These are phyloP conservation scores for Notothenia coriiceps DNA, from an alignment of 2,113 vertebrate species.

Conservation along the genomic window DNA sequence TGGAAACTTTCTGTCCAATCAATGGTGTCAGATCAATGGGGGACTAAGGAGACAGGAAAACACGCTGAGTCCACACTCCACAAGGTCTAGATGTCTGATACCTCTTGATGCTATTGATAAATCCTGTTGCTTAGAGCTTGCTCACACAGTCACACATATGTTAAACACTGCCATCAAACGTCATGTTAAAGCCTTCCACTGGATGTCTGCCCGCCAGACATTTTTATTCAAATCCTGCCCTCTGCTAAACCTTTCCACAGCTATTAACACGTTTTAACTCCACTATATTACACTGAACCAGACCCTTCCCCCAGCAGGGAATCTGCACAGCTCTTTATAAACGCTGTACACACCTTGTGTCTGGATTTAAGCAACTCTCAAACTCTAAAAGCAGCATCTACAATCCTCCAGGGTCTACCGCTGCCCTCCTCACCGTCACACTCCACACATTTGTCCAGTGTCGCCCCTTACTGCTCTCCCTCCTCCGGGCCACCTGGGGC, in stretches of 20 bases:
- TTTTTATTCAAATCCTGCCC: neutral
- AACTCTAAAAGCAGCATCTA: constrained; percentile 10
- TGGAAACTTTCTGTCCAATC: constrained; percentile 55
- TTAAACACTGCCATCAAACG: neutral
- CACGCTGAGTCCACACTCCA: constrained; percentile 50
- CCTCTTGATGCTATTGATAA: constrained; percentile 39
- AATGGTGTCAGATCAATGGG: constrained; percentile 53
- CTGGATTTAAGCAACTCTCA: constrained; percentile 8
- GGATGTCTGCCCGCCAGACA: neutral
- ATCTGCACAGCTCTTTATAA: constrained; percentile 11
- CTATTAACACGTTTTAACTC: constrained; percentile 14
- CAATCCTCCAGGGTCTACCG: constrained; percentile 9
- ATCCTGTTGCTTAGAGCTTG: constrained; percentile 18
- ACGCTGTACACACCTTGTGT: constrained; percentile 16
- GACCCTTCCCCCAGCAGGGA: neutral
- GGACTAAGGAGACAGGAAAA: constrained; percentile 45
- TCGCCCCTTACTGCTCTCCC: constrained; percentile 6
- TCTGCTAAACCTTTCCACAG: constrained; percentile 1
- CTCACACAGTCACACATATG: neutral
- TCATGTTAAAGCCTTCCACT: neutral
- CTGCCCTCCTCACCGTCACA: constrained; percentile 49
- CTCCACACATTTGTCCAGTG: constrained; percentile 2
- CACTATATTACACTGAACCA: constrained; percentile 3
- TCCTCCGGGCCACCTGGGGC: neutral
- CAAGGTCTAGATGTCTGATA: constrained; percentile 53